A percentile compares a stretch with the other conserved stretches of the same genome.
Conservation (phyloP, 2,888 invertebrate genomes). For the Stegophylla sp. region DNA sequence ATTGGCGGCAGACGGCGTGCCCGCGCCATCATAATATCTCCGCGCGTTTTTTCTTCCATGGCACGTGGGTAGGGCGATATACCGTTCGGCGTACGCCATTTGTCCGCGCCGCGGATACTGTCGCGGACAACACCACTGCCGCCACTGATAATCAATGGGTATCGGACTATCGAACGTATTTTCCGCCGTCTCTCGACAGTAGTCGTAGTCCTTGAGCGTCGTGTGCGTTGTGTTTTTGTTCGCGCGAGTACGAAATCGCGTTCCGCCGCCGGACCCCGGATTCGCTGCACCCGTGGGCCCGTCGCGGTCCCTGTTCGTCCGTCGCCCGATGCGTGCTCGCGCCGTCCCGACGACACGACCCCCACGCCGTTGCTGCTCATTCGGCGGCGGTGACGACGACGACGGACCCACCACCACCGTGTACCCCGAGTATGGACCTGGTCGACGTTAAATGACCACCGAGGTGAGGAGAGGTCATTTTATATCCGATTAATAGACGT, state of each 20-base stretch:
- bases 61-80: slow-evolving; percentile 27
- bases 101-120: slow-evolving; percentile 41
- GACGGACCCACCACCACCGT: slow-evolving; percentile 5
- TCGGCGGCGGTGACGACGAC: neutral
- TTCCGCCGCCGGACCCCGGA: neutral
- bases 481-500: too few relatives aligned
- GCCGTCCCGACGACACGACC: slow-evolving; percentile 22
- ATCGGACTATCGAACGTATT: slow-evolving; percentile 47
- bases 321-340: slow-evolving; percentile 20
- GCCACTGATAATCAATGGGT: slow-evolving; percentile 56
- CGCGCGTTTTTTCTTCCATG: slow-evolving; percentile 44
- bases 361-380: too few relatives aligned
- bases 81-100: slow-evolving; percentile 46
- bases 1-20: neutral
- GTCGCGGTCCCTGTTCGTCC: neutral
- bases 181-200: slow-evolving; percentile 40
- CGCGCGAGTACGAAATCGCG: neutral
- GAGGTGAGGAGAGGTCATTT: too few relatives aligned
- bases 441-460: slow-evolving; percentile 6
- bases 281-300: neutral
- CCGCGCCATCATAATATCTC: slow-evolving; percentile 6
- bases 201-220: slow-evolving; percentile 37
- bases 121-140: slow-evolving; percentile 26
- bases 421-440: neutral
- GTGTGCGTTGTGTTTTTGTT: slow-evolving; percentile 16